Evolutionary conservation across 2,888 invertebrate genomes (phyloP).

Genomic region (Linyphia triangularis): DNA sequence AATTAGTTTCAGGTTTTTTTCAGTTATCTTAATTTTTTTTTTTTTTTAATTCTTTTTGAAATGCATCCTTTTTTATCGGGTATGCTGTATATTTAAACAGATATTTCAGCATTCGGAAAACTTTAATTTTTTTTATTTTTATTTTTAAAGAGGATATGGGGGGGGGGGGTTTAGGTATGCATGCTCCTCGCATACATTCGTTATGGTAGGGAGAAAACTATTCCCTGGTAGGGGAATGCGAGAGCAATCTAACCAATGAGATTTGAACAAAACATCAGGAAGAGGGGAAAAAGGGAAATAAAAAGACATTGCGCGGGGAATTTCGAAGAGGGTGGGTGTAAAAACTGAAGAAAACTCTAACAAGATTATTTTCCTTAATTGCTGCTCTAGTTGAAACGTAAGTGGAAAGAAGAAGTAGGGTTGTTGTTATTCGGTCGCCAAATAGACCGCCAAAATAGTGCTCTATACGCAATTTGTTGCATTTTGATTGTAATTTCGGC

Average conservation of each 20-base stretch:
- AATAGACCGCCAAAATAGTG: conserved; percentile 5
- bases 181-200: conserved; percentile 4
- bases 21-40: no score
- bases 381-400: conserved; percentile 73
- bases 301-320: conserved; percentile 53
- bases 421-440: conserved; percentile 25
- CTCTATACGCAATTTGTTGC: no score
- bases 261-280: conserved; percentile 54
- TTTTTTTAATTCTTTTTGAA: no score
- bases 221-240: neutral
- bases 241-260: conserved; percentile 73
- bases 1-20: no score
- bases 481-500: no score
- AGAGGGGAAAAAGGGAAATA: conserved; percentile 23
- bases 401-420: conserved; percentile 64
- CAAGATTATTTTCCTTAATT: conserved; percentile 75
- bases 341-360: conserved; percentile 71
- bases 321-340: conserved; percentile 66
- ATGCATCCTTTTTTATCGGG: neutral
- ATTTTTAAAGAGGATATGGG: no score
- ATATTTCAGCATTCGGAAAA: neutral
- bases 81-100: neutral
- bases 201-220: neutral
- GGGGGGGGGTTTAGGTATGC: no score
- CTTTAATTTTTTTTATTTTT: no score